A percentile compares a stretch with the other conserved stretches of the same genome.
These are phyloP conservation scores for Tenebrio molitor DNA, from an alignment of 1,140 invertebrate genomes.

Conservation along the genomic window DNA sequence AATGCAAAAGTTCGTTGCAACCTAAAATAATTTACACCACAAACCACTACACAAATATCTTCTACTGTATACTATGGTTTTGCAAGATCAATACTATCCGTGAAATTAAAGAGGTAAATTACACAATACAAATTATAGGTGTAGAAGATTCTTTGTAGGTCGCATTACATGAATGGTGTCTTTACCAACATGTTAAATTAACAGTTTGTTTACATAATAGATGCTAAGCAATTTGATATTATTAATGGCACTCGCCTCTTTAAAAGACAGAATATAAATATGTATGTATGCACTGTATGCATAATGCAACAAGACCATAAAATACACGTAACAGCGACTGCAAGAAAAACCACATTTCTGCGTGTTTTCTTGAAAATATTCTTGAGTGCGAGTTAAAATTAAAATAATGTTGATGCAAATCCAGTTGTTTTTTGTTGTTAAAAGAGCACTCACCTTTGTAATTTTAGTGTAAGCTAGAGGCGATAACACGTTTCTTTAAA, in stretches of 20 bases:
- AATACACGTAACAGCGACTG: no score
- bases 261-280: background rate
- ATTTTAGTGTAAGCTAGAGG: conserved; percentile 1
- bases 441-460: no score
- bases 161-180: conserved; percentile 12
- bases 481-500: conserved; percentile 18
- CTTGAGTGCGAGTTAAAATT: no score
- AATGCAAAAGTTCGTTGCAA: no score
- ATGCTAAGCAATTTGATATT: background rate
- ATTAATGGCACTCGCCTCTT: background rate
- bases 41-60: no score
- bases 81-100: conserved; percentile 4
- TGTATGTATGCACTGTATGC: no score
- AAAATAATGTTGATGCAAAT: no score
- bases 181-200: conserved; percentile 3
- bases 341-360: no score
- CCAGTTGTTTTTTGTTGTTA: no score
- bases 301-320: no score
- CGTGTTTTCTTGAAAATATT: no score
- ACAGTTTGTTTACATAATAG: conserved; percentile 16
- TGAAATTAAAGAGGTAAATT: background rate
- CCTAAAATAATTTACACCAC: no score
- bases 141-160: conserved; percentile 23
- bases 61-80: background rate
- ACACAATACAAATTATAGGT: conserved; percentile 17